These are phyloP conservation scores for Amphipoea oculea DNA, from an alignment of 2,888 invertebrate species.

Conservation along the genomic window DNA sequence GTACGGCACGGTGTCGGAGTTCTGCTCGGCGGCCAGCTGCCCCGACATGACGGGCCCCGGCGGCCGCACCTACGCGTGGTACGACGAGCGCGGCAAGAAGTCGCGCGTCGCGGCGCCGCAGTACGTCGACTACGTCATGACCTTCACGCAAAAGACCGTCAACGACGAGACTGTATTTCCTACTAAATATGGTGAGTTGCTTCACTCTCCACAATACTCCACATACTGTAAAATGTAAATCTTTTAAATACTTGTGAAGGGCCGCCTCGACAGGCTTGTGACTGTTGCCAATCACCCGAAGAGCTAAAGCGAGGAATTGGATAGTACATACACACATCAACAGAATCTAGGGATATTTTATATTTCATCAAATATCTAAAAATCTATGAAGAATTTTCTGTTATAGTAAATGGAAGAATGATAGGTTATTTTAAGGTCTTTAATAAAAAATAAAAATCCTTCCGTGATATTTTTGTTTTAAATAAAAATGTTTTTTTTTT, in stretches of 20 bases:
- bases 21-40: slow-evolving; percentile 98
- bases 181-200: slow-evolving; percentile 97
- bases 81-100: slow-evolving; percentile 99
- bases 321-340: too few relatives aligned
- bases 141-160: slow-evolving; percentile 98
- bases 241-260: neutral
- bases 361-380: too few relatives aligned
- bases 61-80: slow-evolving; percentile 99
- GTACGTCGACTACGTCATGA: slow-evolving; percentile 99
- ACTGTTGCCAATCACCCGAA: neutral
- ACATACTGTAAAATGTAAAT: neutral
- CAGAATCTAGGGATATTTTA: too few relatives aligned
- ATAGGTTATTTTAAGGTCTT: too few relatives aligned
- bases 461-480: too few relatives aligned
- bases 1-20: slow-evolving; percentile 99
- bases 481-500: too few relatives aligned
- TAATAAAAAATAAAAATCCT: too few relatives aligned
- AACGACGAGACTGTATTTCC: slow-evolving; percentile 99
- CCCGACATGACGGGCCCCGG: slow-evolving; percentile 99
- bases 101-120: slow-evolving; percentile 99
- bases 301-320: neutral
- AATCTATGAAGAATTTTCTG: too few relatives aligned
- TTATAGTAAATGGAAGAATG: too few relatives aligned
- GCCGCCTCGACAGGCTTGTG: neutral
- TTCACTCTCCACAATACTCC: neutral